Evolutionary conservation across 2,888 invertebrate genomes (phyloP).

Genomic region (Lypha dubia): DNA sequence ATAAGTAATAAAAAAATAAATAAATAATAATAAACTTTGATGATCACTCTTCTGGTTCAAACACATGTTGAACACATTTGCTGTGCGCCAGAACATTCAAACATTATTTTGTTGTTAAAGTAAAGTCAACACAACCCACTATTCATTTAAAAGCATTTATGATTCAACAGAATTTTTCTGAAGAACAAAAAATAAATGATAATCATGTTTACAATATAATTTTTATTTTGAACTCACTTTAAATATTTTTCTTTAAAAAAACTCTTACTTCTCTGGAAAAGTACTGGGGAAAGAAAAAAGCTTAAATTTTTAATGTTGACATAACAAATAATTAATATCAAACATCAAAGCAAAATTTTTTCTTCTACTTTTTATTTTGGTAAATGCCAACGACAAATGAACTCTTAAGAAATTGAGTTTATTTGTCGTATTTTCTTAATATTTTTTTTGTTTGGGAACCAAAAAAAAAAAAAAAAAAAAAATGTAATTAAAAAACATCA

Average conservation of each 20-base stretch:
- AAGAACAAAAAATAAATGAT: constrained; percentile 22
- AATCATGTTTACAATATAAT: constrained; percentile 45
- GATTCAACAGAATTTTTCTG: constrained; percentile 52
- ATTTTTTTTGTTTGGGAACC: background rate
- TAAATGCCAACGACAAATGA: constrained; percentile 29
- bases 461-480: no score
- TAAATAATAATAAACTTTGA: constrained; percentile 59
- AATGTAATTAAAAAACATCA: constrained; percentile 56
- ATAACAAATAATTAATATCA: constrained; percentile 68
- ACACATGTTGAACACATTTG: constrained; percentile 71
- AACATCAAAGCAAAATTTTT: constrained; percentile 59
- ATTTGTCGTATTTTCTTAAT: constrained; percentile 7
- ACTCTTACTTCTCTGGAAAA: background rate
- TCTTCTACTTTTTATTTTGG: constrained; percentile 16
- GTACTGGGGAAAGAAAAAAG: constrained; percentile 25
- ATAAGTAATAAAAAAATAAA: constrained; percentile 34
- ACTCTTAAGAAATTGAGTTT: constrained; percentile 8
- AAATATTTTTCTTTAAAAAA: constrained; percentile 20
- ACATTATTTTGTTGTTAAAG: constrained; percentile 13
- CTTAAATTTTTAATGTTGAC: constrained; percentile 59
- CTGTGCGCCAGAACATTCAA: background rate
- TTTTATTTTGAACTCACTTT: constrained; percentile 31
- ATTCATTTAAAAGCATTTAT: constrained; percentile 32
- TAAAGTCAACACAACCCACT: background rate
- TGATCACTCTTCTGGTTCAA: constrained; percentile 42